Percentiles rank a stretch among this genome's conserved stretches.
These are phyloP conservation scores for Anthopleura sola DNA, from an alignment of 64 coral and sea anemone species.

Conservation along the genomic window DNA sequence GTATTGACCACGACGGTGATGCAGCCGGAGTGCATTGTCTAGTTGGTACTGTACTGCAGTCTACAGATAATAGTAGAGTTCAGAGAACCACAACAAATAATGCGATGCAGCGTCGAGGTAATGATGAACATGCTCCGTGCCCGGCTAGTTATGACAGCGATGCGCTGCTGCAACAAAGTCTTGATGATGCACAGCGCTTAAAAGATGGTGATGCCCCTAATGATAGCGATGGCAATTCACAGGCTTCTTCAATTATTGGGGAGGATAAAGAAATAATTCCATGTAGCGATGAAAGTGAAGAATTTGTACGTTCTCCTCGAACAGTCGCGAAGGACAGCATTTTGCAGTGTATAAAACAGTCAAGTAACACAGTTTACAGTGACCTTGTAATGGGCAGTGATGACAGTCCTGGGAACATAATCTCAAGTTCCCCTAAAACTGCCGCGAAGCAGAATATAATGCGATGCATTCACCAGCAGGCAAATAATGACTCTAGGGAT, in stretches of 20 bases:
- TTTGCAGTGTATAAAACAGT: background rate
- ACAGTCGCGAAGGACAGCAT: background rate
- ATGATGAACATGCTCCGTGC: no score
- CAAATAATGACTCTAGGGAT: background rate
- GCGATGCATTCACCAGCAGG: background rate
- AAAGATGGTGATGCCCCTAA: background rate
- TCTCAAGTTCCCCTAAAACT: background rate
- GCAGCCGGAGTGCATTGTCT: background rate
- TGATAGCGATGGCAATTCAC: background rate
- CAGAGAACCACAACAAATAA: no score
- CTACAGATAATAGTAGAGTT: background rate
- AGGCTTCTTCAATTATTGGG: background rate
- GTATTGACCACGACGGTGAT: no score
- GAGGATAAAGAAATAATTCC: background rate
- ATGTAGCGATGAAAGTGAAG: constrained; percentile 1
- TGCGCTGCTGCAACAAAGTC: background rate
- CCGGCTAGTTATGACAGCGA: background rate
- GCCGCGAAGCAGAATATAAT: background rate
- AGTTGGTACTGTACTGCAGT: background rate
- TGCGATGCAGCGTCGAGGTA: no score
- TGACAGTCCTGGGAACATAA: background rate
- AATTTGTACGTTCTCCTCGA: background rate
- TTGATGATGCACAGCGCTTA: background rate
- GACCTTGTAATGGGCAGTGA: background rate
- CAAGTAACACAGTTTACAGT: background rate